phyloP scores from a whole-genome alignment of 2,113 vertebrate species.

The Oceanites oceanicus region DNA sequence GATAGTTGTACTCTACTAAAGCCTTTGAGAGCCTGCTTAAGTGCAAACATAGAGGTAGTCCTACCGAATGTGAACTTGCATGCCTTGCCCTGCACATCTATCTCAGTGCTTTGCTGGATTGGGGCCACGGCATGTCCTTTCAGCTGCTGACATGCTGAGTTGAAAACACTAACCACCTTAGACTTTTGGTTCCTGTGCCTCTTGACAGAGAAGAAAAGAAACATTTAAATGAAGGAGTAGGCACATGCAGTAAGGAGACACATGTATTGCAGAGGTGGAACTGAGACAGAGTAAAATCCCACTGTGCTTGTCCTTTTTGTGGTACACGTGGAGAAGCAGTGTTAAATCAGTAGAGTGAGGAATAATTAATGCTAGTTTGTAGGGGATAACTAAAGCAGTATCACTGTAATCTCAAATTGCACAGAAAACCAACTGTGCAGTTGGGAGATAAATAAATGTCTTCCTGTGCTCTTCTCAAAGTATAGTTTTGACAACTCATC shows the following conservation, averaged over 20 bases:
- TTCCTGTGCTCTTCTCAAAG: background rate
- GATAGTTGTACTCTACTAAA: background rate
- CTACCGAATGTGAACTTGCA: fast-evolving
- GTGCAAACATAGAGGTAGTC: background rate
- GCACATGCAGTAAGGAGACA: background rate
- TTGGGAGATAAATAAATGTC: background rate
- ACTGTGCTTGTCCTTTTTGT: slow-evolving; percentile 66
- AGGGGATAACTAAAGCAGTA: slow-evolving; percentile 55
- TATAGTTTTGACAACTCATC: slow-evolving; percentile 14
- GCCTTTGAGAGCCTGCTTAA: background rate
- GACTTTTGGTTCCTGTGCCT: background rate
- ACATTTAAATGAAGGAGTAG: slow-evolving; percentile 14
- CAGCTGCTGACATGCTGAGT: background rate
- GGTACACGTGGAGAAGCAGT: slow-evolving; percentile 54
- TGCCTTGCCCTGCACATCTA: background rate
- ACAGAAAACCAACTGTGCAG: slow-evolving; percentile 27
- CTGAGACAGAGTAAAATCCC: slow-evolving; percentile 56
- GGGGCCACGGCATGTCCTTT: background rate
- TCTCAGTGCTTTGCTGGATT: background rate
- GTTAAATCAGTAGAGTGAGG: slow-evolving; percentile 58
- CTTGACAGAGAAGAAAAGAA: background rate
- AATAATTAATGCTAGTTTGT: slow-evolving; percentile 67
- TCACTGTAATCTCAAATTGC: slow-evolving; percentile 22
- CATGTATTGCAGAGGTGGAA: background rate
- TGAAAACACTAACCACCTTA: background rate